phyloP scores from a whole-genome alignment of 2,888 invertebrate species.

The Eristalis arbustorum region DNA sequence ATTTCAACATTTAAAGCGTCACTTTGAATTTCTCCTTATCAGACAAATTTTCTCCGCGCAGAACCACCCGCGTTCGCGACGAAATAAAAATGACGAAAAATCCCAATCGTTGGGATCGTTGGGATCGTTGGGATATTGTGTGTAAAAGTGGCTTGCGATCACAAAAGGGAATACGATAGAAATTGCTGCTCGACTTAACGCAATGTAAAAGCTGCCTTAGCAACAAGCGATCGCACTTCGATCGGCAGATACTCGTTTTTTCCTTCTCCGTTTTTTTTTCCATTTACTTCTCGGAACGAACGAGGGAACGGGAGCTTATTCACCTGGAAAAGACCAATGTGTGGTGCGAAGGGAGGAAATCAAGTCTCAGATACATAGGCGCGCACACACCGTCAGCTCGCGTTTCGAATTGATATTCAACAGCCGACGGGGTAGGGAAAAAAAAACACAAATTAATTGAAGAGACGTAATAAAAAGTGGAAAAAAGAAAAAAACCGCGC shows the following conservation, averaged over 20 bases:
- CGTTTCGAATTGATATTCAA: constrained; percentile 23
- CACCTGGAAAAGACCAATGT: constrained; percentile 28
- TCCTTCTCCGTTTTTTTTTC: constrained; percentile 4
- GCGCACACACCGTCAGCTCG: background rate
- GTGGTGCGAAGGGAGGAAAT: background rate
- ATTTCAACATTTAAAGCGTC: too few species aligned
- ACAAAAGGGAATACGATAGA: too few species aligned
- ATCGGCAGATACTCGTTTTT: background rate
- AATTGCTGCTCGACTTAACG: too few species aligned
- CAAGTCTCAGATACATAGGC: background rate
- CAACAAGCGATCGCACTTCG: constrained; percentile 28
- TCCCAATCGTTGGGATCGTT: too few species aligned
- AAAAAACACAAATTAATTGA: background rate
- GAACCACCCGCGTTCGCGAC: too few species aligned
- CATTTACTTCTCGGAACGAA: constrained; percentile 31
- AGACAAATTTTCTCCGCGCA: too few species aligned
- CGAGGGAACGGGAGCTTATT: background rate
- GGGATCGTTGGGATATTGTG: too few species aligned
- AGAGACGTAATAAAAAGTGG: background rate
- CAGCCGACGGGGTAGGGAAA: constrained; percentile 23
- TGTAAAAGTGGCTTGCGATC: too few species aligned
- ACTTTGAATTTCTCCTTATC: too few species aligned
- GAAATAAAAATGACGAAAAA: too few species aligned
- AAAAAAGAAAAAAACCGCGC: background rate
- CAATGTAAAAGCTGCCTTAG: too few species aligned